Percentiles rank a stretch among this genome's conserved stretches.
Conservation (phyloP, 2,888 invertebrate species). For the Ophion obscuratus region DNA sequence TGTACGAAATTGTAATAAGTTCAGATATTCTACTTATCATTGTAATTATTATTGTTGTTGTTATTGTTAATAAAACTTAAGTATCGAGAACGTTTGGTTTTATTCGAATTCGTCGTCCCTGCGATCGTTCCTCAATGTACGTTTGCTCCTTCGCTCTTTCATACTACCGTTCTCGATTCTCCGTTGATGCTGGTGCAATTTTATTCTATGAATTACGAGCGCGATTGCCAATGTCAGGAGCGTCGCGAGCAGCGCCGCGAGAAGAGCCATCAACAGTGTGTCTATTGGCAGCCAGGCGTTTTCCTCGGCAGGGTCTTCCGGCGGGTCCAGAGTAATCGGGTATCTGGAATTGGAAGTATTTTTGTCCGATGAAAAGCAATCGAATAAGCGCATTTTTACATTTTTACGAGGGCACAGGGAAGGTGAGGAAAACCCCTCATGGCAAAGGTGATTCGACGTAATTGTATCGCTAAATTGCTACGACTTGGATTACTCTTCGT, state of each 20-base stretch:
- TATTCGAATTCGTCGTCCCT: slow-evolving; percentile 39
- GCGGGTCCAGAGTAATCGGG: slow-evolving; percentile 69
- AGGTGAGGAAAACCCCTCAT: neutral
- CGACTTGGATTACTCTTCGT: neutral
- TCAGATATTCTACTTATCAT: neutral
- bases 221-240: slow-evolving; percentile 68
- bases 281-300: slow-evolving; percentile 76
- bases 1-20: neutral
- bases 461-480: neutral
- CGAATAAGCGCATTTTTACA: neutral
- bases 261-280: slow-evolving; percentile 72
- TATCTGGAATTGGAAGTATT: slow-evolving; percentile 63
- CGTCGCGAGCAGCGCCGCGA: slow-evolving; percentile 71
- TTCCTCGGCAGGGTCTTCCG: slow-evolving; percentile 66
- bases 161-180: slow-evolving; percentile 47
- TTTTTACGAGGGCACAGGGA: neutral
- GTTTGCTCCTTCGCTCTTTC: slow-evolving; percentile 27
- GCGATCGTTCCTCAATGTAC: slow-evolving; percentile 21
- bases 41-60: neutral
- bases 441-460: neutral
- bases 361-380: neutral
- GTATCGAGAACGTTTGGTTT: slow-evolving; percentile 3
- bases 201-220: slow-evolving; percentile 67
- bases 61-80: slow-evolving; percentile 3
- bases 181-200: slow-evolving; percentile 36